Evolutionary conservation across 2,888 invertebrate genomes (phyloP).

Genomic region (Microchrysa polita): DNA sequence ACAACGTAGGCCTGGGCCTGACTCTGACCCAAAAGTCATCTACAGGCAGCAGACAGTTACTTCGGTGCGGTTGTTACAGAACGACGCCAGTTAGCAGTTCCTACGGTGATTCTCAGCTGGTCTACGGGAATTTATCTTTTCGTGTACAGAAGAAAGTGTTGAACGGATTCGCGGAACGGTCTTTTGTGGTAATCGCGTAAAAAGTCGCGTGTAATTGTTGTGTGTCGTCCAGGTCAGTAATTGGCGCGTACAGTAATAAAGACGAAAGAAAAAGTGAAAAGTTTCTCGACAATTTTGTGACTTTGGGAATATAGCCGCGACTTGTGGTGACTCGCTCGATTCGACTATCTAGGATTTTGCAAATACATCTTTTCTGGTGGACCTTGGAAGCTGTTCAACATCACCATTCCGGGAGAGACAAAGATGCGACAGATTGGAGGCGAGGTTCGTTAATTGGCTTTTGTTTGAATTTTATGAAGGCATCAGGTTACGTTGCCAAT

Average conservation of each 20-base stretch:
- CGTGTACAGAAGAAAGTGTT: constrained; percentile 26
- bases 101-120: not conserved
- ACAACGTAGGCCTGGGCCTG: not conserved
- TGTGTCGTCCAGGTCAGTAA: not conserved
- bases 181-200: not conserved
- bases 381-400: not conserved
- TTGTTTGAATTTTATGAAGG: no score
- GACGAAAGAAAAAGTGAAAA: constrained; percentile 28
- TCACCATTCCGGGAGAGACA: constrained; percentile 36
- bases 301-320: not conserved
- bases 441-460: constrained; percentile 27
- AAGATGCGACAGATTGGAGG: constrained; percentile 39
- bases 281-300: constrained; percentile 10
- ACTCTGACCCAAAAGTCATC: constrained; percentile 11
- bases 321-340: not conserved
- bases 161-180: not conserved
- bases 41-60: constrained; percentile 39
- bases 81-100: not conserved
- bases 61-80: constrained; percentile 29
- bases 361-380: not conserved
- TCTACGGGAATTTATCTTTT: not conserved
- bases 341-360: not conserved
- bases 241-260: no score
- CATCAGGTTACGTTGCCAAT: no score
- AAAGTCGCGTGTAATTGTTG: constrained; percentile 3